phyloP scores from a whole-genome alignment of 2,797 vertebrate species.

The Parambassis ranga region DNA sequence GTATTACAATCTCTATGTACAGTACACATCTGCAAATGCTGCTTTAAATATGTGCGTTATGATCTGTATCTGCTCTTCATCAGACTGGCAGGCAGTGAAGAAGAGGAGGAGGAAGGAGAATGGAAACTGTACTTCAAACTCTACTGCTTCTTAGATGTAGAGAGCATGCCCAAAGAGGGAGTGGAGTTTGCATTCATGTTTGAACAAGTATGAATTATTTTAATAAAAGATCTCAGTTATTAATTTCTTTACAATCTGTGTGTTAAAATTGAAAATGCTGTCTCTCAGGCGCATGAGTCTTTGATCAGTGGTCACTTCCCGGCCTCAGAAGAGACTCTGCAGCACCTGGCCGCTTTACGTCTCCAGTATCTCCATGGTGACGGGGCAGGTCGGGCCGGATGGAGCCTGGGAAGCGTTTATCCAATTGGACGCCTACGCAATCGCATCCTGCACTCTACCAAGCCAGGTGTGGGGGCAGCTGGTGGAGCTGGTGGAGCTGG shows the following conservation, averaged over 20 bases:
- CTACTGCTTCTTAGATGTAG: conserved; percentile 93
- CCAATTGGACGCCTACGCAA: conserved; percentile 88
- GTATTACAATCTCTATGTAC: conserved; percentile 51
- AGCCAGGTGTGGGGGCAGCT: conserved; percentile 73
- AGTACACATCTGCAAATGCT: neutral
- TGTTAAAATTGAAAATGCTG: neutral
- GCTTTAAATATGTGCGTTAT: neutral
- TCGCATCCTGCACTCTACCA: conserved; percentile 91
- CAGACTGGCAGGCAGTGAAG: conserved; percentile 87
- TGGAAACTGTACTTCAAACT: conserved; percentile 96
- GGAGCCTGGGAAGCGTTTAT: conserved; percentile 88
- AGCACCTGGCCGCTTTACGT: conserved; percentile 88
- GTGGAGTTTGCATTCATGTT: conserved; percentile 98
- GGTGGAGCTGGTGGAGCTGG: conserved; percentile 65
- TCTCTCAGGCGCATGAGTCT: conserved; percentile 89
- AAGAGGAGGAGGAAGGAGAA: conserved; percentile 88
- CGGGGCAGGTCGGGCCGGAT: conserved; percentile 83
- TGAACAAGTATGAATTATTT: conserved; percentile 84
- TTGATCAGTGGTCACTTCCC: conserved; percentile 93
- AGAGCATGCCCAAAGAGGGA: conserved; percentile 91
- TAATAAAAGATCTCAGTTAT: no score
- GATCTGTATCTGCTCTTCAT: neutral
- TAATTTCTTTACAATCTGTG: neutral
- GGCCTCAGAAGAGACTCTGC: conserved; percentile 89
- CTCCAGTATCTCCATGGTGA: conserved; percentile 92